These are phyloP conservation scores for Anticlea derivata DNA, from an alignment of 2,888 invertebrate species.

Conservation along the genomic window DNA sequence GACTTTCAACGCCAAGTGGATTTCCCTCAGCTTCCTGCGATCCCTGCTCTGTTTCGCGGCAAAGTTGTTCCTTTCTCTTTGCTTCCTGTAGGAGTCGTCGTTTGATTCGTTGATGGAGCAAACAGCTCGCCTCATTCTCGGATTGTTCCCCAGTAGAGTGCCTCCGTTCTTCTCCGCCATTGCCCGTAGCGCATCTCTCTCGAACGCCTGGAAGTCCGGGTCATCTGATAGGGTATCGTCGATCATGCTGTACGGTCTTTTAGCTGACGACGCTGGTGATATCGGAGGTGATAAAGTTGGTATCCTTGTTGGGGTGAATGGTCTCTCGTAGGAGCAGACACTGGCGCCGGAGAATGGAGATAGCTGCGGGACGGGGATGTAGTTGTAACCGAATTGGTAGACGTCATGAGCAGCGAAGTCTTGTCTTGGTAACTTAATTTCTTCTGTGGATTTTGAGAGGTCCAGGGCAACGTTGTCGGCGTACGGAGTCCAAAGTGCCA, in stretches of 20 bases:
- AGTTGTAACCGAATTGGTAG: conserved; percentile 39
- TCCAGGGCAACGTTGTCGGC: conserved; percentile 58
- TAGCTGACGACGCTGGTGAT: conserved; percentile 41
- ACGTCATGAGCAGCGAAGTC: conserved; percentile 12
- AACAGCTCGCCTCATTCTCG: conserved; percentile 86
- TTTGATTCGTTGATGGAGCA: conserved; percentile 60
- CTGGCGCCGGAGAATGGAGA: conserved; percentile 47
- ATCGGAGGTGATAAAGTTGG: conserved; percentile 45
- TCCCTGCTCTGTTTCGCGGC: conserved; percentile 98
- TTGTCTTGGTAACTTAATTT: conserved; percentile 5
- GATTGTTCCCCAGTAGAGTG: conserved; percentile 79
- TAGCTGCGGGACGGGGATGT: conserved; percentile 38
- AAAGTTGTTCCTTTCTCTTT: conserved; percentile 95
- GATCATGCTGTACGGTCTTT: conserved; percentile 33
- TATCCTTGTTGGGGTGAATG: conserved; percentile 26
- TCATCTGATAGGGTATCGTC: conserved; percentile 67
- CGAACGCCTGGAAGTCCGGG: conserved; percentile 86
- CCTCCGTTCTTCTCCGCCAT: conserved; percentile 85
- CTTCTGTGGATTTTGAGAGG: conserved; percentile 47
- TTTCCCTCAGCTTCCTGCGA: conserved; percentile 94
- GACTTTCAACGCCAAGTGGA: conserved; percentile 94
- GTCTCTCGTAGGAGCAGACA: conserved; percentile 42
- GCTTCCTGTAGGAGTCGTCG: conserved; percentile 93
- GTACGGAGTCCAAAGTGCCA: conserved; percentile 74
- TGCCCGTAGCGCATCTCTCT: conserved; percentile 86